These are phyloP conservation scores for Enteromius unitaeniatus DNA, from an alignment of 2,797 vertebrate species.

Conservation along the genomic window DNA sequence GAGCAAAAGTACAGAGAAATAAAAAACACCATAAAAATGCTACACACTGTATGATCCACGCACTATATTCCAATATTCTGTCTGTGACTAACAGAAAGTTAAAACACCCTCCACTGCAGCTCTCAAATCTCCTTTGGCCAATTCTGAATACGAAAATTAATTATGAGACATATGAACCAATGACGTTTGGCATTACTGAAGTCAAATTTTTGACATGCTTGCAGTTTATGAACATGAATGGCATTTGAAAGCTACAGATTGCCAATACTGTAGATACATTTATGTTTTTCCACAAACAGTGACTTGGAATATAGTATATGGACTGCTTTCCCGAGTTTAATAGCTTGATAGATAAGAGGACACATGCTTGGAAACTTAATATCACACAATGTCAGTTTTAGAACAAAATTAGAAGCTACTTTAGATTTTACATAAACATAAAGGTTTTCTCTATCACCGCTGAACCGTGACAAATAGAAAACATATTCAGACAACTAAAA, in stretches of 20 bases:
- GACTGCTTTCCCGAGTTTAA: not conserved
- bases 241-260: conserved; percentile 1
- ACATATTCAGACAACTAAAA: conserved; percentile 31
- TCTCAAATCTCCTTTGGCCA: not conserved
- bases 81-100: not conserved
- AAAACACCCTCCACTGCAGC: not conserved
- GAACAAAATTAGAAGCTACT: conserved; percentile 37
- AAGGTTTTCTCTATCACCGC: not conserved
- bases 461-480: conserved; percentile 9
- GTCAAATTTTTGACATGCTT: not conserved
- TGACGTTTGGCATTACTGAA: not conserved
- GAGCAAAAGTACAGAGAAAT: not conserved
- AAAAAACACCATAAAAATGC: not conserved
- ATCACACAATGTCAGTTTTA: conserved; percentile 20
- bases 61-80: not conserved
- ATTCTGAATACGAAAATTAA: not conserved
- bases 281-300: not conserved
- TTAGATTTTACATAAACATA: conserved; percentile 5
- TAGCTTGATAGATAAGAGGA: not conserved
- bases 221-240: not conserved
- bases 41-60: not conserved
- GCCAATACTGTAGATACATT: not conserved
- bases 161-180: conserved; percentile 8
- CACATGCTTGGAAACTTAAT: conserved; percentile 2
- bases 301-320: too few relatives aligned